phyloP scores from a whole-genome alignment of 2,113 vertebrate genomes.

The Gopherus flavomarginatus region DNA sequence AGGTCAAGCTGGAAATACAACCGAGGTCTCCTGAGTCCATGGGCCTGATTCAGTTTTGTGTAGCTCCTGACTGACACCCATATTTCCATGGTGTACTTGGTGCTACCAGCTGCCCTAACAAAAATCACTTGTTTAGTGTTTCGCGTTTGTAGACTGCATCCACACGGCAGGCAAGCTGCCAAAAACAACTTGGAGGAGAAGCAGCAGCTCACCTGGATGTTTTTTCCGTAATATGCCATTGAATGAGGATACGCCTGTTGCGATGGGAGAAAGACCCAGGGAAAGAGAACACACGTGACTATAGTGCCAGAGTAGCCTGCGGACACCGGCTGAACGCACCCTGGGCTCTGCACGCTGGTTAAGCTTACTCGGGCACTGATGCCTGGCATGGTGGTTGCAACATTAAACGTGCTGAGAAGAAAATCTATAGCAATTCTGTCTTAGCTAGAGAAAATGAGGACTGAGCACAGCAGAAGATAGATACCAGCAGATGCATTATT shows the following conservation, averaged over 20 bases:
- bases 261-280: neutral
- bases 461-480: fast-evolving
- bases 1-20: neutral
- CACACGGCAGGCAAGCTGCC: neutral
- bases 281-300: neutral
- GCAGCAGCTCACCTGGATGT: neutral
- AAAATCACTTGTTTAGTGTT: neutral
- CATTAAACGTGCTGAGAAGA: neutral
- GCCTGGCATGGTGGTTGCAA: neutral
- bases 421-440: neutral
- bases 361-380: neutral
- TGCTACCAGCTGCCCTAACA: neutral
- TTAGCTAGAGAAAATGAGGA: neutral
- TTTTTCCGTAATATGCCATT: neutral
- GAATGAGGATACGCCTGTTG: neutral
- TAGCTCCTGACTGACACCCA: neutral
- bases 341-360: neutral
- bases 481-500: neutral
- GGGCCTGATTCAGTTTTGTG: neutral
- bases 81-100: neutral
- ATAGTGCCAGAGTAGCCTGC: neutral
- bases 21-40: neutral
- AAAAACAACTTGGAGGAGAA: neutral
- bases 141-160: neutral
- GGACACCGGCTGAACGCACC: neutral